phyloP scores from a whole-genome alignment of 2,888 invertebrate species.

The Electrophaes corylata region DNA sequence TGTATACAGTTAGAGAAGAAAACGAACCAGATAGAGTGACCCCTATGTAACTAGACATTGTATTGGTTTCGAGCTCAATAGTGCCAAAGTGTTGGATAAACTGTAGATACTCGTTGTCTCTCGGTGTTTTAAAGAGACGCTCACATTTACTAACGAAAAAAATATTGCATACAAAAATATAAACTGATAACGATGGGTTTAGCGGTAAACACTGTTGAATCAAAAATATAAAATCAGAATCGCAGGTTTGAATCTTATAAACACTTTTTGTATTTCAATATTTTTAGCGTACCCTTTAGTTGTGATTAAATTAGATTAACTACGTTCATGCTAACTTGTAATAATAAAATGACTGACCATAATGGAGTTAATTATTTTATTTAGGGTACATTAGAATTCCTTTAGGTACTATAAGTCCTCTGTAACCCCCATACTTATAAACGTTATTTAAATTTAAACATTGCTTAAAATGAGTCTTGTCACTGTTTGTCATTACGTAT shows the following conservation, averaged over 20 bases:
- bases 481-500: no score
- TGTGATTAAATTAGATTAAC: background rate
- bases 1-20: slow-evolving; percentile 70
- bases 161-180: slow-evolving; percentile 1
- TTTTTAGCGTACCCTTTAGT: slow-evolving; percentile 1
- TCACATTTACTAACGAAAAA: background rate
- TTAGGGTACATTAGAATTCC: slow-evolving; percentile 44
- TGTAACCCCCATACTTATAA: no score
- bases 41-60: slow-evolving; percentile 59
- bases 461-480: no score
- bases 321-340: slow-evolving; percentile 42
- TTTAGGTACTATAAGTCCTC: slow-evolving; percentile 32
- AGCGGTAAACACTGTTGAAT: background rate
- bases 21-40: slow-evolving; percentile 70
- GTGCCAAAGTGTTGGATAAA: slow-evolving; percentile 39
- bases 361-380: slow-evolving; percentile 69
- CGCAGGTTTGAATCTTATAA: slow-evolving; percentile 4
- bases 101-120: slow-evolving; percentile 38
- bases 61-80: slow-evolving; percentile 38
- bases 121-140: slow-evolving; percentile 11
- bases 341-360: slow-evolving; percentile 70
- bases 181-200: background rate
- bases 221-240: no score
- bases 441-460: no score
- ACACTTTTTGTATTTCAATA: slow-evolving; percentile 5